Percentiles rank a stretch among this genome's conserved stretches.
These are phyloP conservation scores for Labia minor DNA, from an alignment of 2,888 invertebrate species.

Conservation along the genomic window DNA sequence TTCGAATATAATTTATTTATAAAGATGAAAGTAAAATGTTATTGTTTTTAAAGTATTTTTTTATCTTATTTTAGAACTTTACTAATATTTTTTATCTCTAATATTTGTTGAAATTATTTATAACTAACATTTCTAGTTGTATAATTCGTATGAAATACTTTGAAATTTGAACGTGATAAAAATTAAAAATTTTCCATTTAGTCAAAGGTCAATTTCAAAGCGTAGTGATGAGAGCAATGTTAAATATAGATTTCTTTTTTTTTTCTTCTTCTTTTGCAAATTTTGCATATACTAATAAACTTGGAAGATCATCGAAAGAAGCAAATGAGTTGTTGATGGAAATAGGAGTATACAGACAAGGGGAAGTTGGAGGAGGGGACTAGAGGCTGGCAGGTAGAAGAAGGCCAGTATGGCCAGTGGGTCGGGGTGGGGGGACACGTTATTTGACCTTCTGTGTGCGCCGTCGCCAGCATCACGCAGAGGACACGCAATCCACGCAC, in stretches of 20 bases:
- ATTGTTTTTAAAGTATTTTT: too few relatives aligned
- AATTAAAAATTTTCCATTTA: neutral
- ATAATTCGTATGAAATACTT: too few relatives aligned
- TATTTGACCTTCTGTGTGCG: slow-evolving; percentile 13
- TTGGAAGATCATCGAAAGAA: neutral
- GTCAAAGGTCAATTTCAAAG: neutral
- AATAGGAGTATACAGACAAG: neutral
- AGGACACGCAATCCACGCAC: slow-evolving; percentile 4
- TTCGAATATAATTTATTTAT: too few relatives aligned
- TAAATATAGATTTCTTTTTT: slow-evolving; percentile 7
- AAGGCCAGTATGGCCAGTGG: neutral
- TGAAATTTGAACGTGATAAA: neutral
- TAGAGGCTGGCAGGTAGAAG: neutral
- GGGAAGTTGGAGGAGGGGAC: neutral
- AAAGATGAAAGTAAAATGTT: too few relatives aligned
- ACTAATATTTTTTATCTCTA: too few relatives aligned
- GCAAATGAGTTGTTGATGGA: slow-evolving; percentile 7
- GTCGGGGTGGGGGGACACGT: neutral
- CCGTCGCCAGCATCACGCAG: slow-evolving; percentile 4
- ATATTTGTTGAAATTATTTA: too few relatives aligned
- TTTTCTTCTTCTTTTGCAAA: neutral
- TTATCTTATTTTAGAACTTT: too few relatives aligned
- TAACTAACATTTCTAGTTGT: too few relatives aligned
- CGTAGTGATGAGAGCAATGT: neutral
- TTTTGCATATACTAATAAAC: slow-evolving; percentile 1